Conservation (phyloP, 2,113 vertebrate species). For the Eidolon helvum region DNA sequence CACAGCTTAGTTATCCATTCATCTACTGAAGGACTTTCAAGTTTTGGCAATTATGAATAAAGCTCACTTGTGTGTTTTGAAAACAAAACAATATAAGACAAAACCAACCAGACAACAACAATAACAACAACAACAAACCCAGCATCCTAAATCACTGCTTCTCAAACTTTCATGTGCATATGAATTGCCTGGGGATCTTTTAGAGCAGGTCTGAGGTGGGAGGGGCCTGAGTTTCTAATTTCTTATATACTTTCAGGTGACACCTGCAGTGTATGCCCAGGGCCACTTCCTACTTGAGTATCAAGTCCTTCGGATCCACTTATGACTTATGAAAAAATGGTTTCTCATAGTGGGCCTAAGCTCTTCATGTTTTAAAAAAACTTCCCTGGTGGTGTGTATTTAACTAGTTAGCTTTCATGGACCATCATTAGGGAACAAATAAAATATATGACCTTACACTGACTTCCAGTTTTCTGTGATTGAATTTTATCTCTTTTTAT, state of each 20-base stretch:
- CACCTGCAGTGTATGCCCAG: fast-evolving
- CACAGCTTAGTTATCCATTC: not conserved
- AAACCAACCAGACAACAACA: not conserved
- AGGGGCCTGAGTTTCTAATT: not conserved
- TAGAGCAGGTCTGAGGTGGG: not conserved
- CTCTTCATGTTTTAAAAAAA: not conserved
- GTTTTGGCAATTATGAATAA: not conserved
- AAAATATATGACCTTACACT: not conserved
- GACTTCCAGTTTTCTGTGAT: not conserved
- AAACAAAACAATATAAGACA: not conserved
- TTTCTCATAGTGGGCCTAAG: not conserved
- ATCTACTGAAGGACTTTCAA: not conserved
- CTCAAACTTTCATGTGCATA: not conserved
- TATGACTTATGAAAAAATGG: not conserved
- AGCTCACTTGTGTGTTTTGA: not conserved
- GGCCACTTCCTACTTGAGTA: not conserved
- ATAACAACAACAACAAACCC: too few relatives aligned
- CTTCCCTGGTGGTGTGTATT: not conserved
- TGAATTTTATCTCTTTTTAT: not conserved
- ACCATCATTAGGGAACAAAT: not conserved
- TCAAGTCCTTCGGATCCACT: not conserved
- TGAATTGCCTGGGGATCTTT: not conserved
- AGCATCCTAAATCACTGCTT: not conserved
- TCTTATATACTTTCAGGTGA: not conserved
- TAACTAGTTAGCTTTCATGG: not conserved